A percentile compares a stretch with the other conserved stretches of the same genome.
Evolutionary conservation across 2,797 vertebrate genomes (phyloP).

Genomic region (Cephalopachus bancanus): DNA sequence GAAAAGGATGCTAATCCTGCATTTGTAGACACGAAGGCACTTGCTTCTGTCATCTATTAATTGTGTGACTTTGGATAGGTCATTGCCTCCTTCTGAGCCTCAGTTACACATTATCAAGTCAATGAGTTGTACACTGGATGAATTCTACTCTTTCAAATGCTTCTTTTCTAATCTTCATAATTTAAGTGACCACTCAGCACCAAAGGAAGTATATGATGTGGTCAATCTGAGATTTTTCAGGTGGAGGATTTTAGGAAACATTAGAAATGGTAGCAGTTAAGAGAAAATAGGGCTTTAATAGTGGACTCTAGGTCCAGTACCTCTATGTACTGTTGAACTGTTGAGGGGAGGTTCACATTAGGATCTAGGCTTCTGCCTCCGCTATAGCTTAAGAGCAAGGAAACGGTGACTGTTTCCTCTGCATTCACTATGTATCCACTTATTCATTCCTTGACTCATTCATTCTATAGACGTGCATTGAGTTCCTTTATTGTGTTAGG

Average conservation of each 20-base stretch:
- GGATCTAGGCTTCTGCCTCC: neutral
- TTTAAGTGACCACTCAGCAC: neutral
- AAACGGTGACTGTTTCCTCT: neutral
- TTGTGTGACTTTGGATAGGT: neutral
- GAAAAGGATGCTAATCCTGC: neutral
- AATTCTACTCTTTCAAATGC: neutral
- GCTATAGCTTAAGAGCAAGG: neutral
- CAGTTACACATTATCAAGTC: neutral
- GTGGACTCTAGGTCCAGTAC: neutral
- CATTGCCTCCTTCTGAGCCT: neutral
- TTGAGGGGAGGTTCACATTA: neutral
- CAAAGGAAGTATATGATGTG: neutral
- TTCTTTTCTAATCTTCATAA: neutral
- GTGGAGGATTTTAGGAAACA: neutral
- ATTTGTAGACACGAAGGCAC: neutral
- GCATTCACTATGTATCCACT: neutral
- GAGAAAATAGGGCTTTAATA: neutral
- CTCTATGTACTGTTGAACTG: neutral
- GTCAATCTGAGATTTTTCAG: neutral
- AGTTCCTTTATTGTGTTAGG: neutral
- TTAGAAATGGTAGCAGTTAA: conserved; percentile 13
- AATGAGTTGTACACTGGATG: neutral
- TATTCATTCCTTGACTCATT: neutral
- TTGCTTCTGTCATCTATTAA: neutral
- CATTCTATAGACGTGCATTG: neutral